Base-by-base conservation (phyloP, 2,888 invertebrate species). In the Oscheius sp. region DNA sequence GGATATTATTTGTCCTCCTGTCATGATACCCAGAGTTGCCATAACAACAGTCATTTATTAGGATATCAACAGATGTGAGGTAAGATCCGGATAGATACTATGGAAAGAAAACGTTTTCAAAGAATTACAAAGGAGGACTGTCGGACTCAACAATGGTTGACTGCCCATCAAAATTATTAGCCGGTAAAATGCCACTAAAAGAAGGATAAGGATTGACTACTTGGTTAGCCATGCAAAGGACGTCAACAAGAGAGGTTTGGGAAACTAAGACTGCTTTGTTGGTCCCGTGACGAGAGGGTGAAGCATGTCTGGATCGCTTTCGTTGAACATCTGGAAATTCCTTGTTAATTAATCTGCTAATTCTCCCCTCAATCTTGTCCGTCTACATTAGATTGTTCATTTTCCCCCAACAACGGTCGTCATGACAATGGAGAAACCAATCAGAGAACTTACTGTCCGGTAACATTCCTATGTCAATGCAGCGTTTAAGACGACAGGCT, bases 381-480 rank as follows among this genome's bases (percentile, higher is more conserved):
- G n/a, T n/a, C n/a, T n/a, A n/a, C n/a, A n/a, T n/a, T n/a, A n/a
- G n/a, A n/a, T n/a, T n/a, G n/a, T n/a, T n/a, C n/a, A n/a, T n/a
- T n/a, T n/a, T n/a, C n/a, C n/a, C n/a, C n/a, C n/a, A 3, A n/a
- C n/a, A n/a, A n/a, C n/a, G n/a, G 47, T 47, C 24, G 47, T 12
- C 47, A 17, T 24, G 47, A 47, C 22, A 47, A 47, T 24, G n/a
- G 24, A 47, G 47, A 65, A 30, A 20, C 20, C 5, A 26, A 50
- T 49, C 24, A 41, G 2, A 20, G 14, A 44, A 68, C 80, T 75
- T 49, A 83, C 83, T 84, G 67, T 84, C 83, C 1, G 82, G 82
- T n/a, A 82, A 59, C 84, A 84, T 84, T 45, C 84, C 84, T 68
- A 83, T 41, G 26, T 82, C 80, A 38, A 84, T 26, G 49, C 84